Percentiles rank a stretch among this genome's conserved stretches.
These are phyloP conservation scores for Tinamus major DNA, from an alignment of 2,797 vertebrate species.

Conservation along the genomic window DNA sequence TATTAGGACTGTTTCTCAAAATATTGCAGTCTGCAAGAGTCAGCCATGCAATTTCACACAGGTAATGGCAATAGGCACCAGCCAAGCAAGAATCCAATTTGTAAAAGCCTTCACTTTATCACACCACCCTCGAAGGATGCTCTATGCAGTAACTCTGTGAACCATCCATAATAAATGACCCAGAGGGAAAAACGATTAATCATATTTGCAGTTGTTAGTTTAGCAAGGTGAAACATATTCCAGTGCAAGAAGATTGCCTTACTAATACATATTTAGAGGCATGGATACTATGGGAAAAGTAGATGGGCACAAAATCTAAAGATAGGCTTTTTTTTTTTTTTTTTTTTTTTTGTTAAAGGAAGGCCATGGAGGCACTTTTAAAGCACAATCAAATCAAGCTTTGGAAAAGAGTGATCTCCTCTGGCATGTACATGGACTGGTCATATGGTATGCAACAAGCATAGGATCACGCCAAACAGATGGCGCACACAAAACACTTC, in stretches of 20 bases:
- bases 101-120: constrained; percentile 68
- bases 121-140: constrained; percentile 10
- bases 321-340: not conserved
- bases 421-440: not conserved
- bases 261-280: not conserved
- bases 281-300: not conserved
- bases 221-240: constrained; percentile 68
- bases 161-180: constrained; percentile 69
- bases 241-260: constrained; percentile 6
- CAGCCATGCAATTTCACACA: constrained; percentile 49
- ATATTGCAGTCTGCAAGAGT: not conserved
- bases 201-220: constrained; percentile 48
- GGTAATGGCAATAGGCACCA: constrained; percentile 40
- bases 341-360: not conserved
- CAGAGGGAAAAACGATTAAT: constrained; percentile 61
- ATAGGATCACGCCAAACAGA: not conserved
- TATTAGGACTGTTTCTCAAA: not conserved
- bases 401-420: not conserved
- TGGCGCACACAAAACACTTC: not conserved
- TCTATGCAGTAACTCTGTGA: not conserved
- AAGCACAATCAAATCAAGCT: not conserved
- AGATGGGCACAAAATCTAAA: not conserved
- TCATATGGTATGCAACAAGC: not conserved
- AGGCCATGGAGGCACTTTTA: not conserved
- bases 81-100: constrained; percentile 68